Evolutionary conservation across 37 sponge, comb jelly and placozoan species (phyloP), one percentile per base, ranked within the genome.

Genomic region (Spongilla lacustris): DNA sequence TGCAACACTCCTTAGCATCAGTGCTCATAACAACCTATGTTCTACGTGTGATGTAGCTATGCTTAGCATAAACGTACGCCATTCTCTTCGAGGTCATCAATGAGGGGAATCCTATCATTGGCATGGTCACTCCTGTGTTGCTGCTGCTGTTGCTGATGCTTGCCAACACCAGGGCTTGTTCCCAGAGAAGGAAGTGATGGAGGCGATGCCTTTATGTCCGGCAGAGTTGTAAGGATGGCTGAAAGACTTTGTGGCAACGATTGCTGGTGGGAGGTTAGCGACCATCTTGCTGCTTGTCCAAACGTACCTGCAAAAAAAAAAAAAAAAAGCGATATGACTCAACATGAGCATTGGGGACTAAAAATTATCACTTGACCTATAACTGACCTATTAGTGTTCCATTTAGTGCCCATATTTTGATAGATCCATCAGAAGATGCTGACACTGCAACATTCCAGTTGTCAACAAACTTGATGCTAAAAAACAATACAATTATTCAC

Each of bases 351-450:
- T 46, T 46, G 34, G n/a, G 27, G 22, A 24, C 10, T 23, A 12
- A 21, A 22, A 28, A 12, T 37, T 8, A 67, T 33, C 37, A 19
- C 75, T 50, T 27, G 48, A 13, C 14, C n/a, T 6, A 41, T 6
- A 58, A 46, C 72, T 72, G 79, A 91, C 95, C 95, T 29, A 95
- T 89, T 70, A 81, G 89, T 4, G 86, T 84, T 80, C 95, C 95
- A 25, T 91, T 79, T 12, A 67, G 27, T 19, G 85, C 88, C 95
- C 95, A 95, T 67, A 95, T 23, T 71, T 92, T 81, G 0, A 86
- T 85, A 13, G 89, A 84, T 30, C 86, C 69, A 79, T 95, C 95
- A 33, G 19, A 50, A 1, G 95, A 91, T 12, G 84, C 83, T 0
- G 90, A 86, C 31, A 89, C 21, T 5, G 89, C 24, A 10, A 84